Base-by-base conservation (phyloP, 2,888 invertebrate genomes). In the Drosophila kokeensis region DNA sequence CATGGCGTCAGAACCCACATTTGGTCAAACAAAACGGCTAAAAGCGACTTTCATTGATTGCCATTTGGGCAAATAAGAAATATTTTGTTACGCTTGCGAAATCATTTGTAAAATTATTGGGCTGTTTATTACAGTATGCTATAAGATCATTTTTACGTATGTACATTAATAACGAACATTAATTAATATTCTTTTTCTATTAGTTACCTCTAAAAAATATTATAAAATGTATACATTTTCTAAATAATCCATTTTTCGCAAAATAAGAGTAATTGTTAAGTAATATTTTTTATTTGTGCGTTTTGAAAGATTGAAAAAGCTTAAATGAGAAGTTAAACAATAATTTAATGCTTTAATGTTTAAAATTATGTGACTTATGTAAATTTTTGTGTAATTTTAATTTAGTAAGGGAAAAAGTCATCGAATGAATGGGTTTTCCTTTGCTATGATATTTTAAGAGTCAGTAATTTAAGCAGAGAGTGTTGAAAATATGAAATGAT, bases 1-100 rank as follows among this genome's bases (percentile, higher is more conserved):
- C 65, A 69, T 69, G 81, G 72, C 77, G 48, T 48, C 70, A 62
- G 42, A 62, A 60, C 69, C 64, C 66, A 69, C 55, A 72, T 72
- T 79, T 72, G 69, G 76, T 49, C 66, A 72, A 71, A 62, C 76
- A 69, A 79, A 76, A 76, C 63, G 69, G 62, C 65, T 57, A 36
- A 69, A 77, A 54, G 48, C 59, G 45, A 76, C 77, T 76, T 75
- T 75, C 65, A 34, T 75, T 70, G 45, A 61, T 65, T 57, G 70
- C 61, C 61, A 62, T 52, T 55, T 54, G 34, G 24, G 15, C 38
- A 58, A 21, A 66, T 29, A 32, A n/a, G 10, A 24, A 40, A 52
- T 42, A 36, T 38, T 49, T 34, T 15, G 7, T 54, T 30, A 6
- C 5, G 21, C 30, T 53, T 53, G 4, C 48, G 15, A 48, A 53